Conservation (phyloP, 2,113 vertebrate species). For the Vanacampus margaritifer region DNA sequence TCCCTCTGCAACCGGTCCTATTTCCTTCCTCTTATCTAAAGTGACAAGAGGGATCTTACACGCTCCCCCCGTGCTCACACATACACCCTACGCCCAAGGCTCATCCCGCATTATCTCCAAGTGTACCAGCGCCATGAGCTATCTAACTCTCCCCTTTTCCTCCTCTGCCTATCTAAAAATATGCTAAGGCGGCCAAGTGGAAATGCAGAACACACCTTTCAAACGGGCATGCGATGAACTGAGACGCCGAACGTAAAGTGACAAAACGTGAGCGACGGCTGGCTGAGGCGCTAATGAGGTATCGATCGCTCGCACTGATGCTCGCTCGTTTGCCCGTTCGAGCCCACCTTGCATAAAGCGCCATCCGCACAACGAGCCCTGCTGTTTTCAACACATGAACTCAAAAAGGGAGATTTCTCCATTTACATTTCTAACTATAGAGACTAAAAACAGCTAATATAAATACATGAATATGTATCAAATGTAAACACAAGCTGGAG, state of each 20-base stretch:
- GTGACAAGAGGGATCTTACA: slow-evolving; percentile 64
- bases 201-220: slow-evolving; percentile 33
- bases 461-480: slow-evolving; percentile 36
- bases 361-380: slow-evolving; percentile 37
- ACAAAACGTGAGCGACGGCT: slow-evolving; percentile 54
- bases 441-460: slow-evolving; percentile 35
- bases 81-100: slow-evolving; percentile 45
- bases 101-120: slow-evolving; percentile 64
- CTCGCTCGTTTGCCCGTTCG: slow-evolving; percentile 49
- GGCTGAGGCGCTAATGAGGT: slow-evolving; percentile 53
- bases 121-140: slow-evolving; percentile 43
- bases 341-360: slow-evolving; percentile 36
- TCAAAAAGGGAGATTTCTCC: not conserved
- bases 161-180: slow-evolving; percentile 40
- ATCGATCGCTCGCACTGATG: slow-evolving; percentile 56
- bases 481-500: slow-evolving; percentile 5
- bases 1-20: slow-evolving; percentile 64
- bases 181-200: slow-evolving; percentile 42
- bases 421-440: not conserved
- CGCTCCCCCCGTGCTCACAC: slow-evolving; percentile 17
- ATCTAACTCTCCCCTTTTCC: slow-evolving; percentile 41
- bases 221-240: not conserved
- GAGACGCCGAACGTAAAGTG: slow-evolving; percentile 35
- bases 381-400: slow-evolving; percentile 2
- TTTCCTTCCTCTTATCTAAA: slow-evolving; percentile 66